A percentile compares a stretch with the other conserved stretches of the same genome.
Conservation (phyloP, 1,140 invertebrate genomes). For the Diabrotica virgifera region DNA sequence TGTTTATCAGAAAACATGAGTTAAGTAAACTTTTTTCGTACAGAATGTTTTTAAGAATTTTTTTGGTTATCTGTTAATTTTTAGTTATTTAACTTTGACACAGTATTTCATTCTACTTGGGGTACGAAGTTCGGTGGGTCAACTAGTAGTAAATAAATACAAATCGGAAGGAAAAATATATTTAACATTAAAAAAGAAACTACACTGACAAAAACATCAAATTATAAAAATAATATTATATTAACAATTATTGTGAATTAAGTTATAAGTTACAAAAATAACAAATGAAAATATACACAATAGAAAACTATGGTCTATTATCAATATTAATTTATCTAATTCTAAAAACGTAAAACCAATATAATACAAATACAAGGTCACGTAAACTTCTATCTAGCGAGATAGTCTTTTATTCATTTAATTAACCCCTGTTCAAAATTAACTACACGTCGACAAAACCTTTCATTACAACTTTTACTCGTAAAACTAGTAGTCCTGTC, state of each 20-base stretch:
- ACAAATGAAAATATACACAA: conserved; percentile 36
- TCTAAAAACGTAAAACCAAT: conserved; percentile 35
- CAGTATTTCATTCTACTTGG: too few species aligned
- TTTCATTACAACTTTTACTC: too few species aligned
- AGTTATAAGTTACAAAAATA: conserved; percentile 20
- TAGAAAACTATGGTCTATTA: conserved; percentile 32
- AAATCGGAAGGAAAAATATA: conserved; percentile 21
- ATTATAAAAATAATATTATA: conserved; percentile 11
- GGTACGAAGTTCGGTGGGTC: neutral
- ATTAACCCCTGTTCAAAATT: too few species aligned
- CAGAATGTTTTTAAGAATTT: too few species aligned
- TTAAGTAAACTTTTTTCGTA: too few species aligned
- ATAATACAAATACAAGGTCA: conserved; percentile 35
- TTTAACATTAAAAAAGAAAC: conserved; percentile 21
- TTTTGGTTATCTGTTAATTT: too few species aligned
- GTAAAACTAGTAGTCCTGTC: too few species aligned
- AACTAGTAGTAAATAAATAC: conserved; percentile 23
- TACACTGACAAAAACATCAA: conserved; percentile 17
- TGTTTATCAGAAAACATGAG: too few species aligned
- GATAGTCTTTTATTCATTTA: conserved; percentile 26
- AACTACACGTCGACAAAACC: too few species aligned
- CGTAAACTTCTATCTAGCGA: conserved; percentile 22
- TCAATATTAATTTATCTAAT: conserved; percentile 32
- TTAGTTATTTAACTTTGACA: too few species aligned
- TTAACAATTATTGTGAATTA: conserved; percentile 14